A percentile compares a stretch with the other conserved stretches of the same genome.
These are phyloP conservation scores for Heliconius hermathena DNA, from an alignment of 1,140 invertebrate genomes.

Conservation along the genomic window DNA sequence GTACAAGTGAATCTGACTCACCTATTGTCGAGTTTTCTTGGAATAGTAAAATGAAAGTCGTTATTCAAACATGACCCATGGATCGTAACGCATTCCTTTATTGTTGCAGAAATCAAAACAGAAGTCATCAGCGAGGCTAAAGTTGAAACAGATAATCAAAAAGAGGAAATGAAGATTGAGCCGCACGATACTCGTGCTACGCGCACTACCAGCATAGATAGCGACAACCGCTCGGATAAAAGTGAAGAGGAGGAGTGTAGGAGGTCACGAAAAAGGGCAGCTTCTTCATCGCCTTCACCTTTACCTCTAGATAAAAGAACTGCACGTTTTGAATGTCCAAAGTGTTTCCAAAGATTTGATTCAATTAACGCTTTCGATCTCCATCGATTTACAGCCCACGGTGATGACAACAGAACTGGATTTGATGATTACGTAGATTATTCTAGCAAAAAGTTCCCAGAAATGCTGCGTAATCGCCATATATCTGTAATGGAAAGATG, in stretches of 20 bases:
- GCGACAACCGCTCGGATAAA: conserved; percentile 70
- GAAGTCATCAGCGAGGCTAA: conserved; percentile 74
- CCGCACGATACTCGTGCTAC: conserved; percentile 54
- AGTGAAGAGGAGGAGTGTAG: conserved; percentile 80
- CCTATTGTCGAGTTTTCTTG: conserved; percentile 75
- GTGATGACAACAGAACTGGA: conserved; percentile 81
- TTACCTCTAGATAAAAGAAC: conserved; percentile 88
- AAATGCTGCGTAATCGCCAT: conserved; percentile 87
- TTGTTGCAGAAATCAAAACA: conserved; percentile 80
- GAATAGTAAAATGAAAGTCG: conserved; percentile 76
- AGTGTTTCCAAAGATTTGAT: conserved; percentile 87
- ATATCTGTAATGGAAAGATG: conserved; percentile 86
- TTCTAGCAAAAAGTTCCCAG: conserved; percentile 88
- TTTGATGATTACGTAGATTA: conserved; percentile 92
- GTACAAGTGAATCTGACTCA: conserved; percentile 73
- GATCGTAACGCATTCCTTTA: conserved; percentile 68
- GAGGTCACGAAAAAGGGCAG: conserved; percentile 72
- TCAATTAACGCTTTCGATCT: conserved; percentile 87
- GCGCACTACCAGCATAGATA: conserved; percentile 72
- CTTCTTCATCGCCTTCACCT: conserved; percentile 71
- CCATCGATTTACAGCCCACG: conserved; percentile 84
- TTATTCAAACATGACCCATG: conserved; percentile 73
- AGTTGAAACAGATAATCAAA: conserved; percentile 60
- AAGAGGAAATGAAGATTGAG: conserved; percentile 62
- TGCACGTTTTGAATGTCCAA: conserved; percentile 86